Conservation (phyloP, 2,797 vertebrate genomes). For the Brachyrhaphis roseni region DNA sequence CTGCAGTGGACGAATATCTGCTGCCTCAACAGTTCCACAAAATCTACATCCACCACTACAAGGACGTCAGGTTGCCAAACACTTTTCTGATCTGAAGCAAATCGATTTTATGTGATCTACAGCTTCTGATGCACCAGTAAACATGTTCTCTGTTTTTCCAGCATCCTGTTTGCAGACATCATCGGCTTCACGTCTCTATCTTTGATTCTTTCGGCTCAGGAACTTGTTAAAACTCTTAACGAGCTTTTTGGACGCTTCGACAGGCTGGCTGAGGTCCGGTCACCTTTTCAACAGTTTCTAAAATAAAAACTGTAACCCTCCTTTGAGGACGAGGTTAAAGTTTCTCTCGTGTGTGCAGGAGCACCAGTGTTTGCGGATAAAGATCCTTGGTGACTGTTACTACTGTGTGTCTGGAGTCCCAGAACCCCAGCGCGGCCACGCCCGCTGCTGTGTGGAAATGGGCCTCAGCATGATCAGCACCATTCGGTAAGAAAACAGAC, state of each 20-base stretch:
- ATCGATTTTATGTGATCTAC: background rate
- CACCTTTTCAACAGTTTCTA: background rate
- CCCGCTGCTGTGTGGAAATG: conserved; percentile 94
- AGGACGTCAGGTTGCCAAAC: conserved; percentile 56
- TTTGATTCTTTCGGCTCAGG: conserved; percentile 63
- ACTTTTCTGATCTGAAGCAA: background rate
- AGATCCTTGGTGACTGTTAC: conserved; percentile 92
- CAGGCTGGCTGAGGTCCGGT: conserved; percentile 46
- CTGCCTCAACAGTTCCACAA: conserved; percentile 72
- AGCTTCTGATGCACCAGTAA: background rate
- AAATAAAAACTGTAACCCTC: background rate
- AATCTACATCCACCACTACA: conserved; percentile 75
- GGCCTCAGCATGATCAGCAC: conserved; percentile 92
- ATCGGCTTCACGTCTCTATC: conserved; percentile 74
- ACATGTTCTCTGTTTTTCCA: conserved; percentile 25
- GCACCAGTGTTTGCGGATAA: conserved; percentile 91
- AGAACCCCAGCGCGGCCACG: conserved; percentile 87
- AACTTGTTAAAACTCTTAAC: conserved; percentile 73
- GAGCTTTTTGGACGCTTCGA: conserved; percentile 78
- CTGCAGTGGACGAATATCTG: conserved; percentile 56
- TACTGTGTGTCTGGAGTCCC: conserved; percentile 93
- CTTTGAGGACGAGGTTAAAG: background rate
- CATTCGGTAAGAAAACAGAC: conserved; percentile 79
- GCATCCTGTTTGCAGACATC: conserved; percentile 80
- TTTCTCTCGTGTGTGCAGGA: conserved; percentile 75